Conservation (phyloP, 2,888 invertebrate genomes). For the Brachynemurus nebulosus region DNA sequence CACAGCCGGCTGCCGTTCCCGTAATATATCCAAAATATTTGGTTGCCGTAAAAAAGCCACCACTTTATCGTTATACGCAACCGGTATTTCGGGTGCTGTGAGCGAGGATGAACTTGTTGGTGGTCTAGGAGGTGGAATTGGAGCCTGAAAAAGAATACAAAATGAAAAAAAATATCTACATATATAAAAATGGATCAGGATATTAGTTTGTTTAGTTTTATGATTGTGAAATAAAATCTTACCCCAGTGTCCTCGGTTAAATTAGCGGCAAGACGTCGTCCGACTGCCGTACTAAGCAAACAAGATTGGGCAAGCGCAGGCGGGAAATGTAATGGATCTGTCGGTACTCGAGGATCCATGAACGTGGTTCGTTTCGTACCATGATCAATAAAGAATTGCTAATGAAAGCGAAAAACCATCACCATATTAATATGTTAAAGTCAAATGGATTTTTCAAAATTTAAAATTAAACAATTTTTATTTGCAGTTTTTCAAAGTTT, state of each 20-base stretch:
- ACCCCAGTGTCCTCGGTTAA: conserved; percentile 6
- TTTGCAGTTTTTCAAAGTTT: no score
- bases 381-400: conserved; percentile 93
- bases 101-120: conserved; percentile 34
- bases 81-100: conserved; percentile 52
- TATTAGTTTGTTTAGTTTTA: neutral
- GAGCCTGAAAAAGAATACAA: conserved; percentile 38
- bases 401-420: conserved; percentile 16
- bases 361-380: conserved; percentile 85
- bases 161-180: neutral
- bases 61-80: conserved; percentile 92
- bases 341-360: conserved; percentile 93
- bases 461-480: no score
- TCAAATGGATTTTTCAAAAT: no score
- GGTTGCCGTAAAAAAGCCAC: conserved; percentile 92
- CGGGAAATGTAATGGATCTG: conserved; percentile 51
- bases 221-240: neutral
- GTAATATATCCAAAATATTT: conserved; percentile 82
- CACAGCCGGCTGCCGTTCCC: conserved; percentile 64
- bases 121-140: conserved; percentile 62
- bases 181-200: neutral
- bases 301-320: conserved; percentile 15
- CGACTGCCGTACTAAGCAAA: conserved; percentile 3
- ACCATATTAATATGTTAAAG: no score
- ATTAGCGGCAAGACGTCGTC: conserved; percentile 8